Evolutionary conservation across 2,888 invertebrate genomes (phyloP), one percentile per base, ranked within the genome.

Genomic region (Fragum sueziense): DNA sequence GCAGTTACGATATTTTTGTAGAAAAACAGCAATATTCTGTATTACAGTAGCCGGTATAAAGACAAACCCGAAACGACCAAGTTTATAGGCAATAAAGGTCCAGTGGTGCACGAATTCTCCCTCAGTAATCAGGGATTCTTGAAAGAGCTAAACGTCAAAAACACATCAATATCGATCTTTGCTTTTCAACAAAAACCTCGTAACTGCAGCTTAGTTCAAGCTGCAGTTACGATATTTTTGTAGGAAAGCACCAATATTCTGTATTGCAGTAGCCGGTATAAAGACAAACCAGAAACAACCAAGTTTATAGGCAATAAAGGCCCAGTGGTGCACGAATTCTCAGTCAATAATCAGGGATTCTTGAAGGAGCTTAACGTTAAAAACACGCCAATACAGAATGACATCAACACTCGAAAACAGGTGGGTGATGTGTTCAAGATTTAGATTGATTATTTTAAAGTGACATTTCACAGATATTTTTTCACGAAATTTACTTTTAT

Each of bases 351-450:
- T 17, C 74, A 62, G 22, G 41, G 70, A 22, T 27, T 75, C 0
- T 71, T 75, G 25, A 74, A 71, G 9, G 74, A 67, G 33, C 69
- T 74, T 20, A 80, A 70, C 41, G 78, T 65, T 33, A 76, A 75
- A 62, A 79, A 57, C 11, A 33, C 67, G 7, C 29, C 70, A 20
- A 25, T 82, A 68, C 47, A 84, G n/a, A 88, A 90, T 74, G 92
- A 93, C 41, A 90, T 92, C 76, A 89, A 88, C 47, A 88, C 86
- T 7, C 91, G 92, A 34, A 92, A 91, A 84, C 93, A 93, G 91
- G 93, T 93, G n/a, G n/a, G n/a, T n/a, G n/a, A n/a, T n/a, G n/a
- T n/a, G n/a, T n/a, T n/a, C n/a, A n/a, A n/a, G n/a, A n/a, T n/a
- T n/a, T n/a, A n/a, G n/a, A n/a, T n/a, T n/a, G n/a, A n/a, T n/a